phyloP scores from a whole-genome alignment of 1,140 invertebrate genomes.

The Muscidifurax raptorellus region DNA sequence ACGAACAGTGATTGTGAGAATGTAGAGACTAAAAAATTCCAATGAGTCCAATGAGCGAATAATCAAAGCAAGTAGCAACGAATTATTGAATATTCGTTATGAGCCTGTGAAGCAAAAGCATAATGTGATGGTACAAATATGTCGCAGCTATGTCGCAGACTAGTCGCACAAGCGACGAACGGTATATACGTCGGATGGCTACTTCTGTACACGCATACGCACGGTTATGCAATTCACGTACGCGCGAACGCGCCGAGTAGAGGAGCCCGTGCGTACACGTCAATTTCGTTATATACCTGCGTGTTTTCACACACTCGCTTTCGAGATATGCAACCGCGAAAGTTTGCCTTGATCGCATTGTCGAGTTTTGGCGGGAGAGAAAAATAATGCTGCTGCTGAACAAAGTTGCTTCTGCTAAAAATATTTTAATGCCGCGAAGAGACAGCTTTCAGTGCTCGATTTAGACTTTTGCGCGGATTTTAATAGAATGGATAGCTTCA shows the following conservation, averaged over 20 bases:
- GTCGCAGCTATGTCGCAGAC: background rate
- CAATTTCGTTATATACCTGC: background rate
- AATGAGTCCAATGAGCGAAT: background rate
- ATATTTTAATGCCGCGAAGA: background rate
- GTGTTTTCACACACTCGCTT: background rate
- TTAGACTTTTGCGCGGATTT: background rate
- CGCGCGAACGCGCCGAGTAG: background rate
- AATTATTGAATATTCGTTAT: background rate
- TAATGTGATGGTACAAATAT: background rate
- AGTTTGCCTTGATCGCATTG: background rate
- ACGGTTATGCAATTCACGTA: background rate
- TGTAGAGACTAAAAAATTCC: background rate
- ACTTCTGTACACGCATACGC: no score
- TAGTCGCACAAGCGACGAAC: no score
- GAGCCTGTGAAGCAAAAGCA: background rate
- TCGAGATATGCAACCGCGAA: background rate
- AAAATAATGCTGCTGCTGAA: background rate
- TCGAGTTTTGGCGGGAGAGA: background rate
- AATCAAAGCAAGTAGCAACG: background rate
- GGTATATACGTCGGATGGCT: no score
- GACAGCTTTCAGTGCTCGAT: background rate
- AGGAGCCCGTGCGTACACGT: no score
- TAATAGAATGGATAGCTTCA: background rate
- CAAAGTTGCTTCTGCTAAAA: background rate
- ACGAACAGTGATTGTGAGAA: background rate